A percentile compares a stretch with the other conserved stretches of the same genome.
Evolutionary conservation across 2,797 vertebrate genomes (phyloP).

Genomic region (Parauchenoglanis punctatus): DNA sequence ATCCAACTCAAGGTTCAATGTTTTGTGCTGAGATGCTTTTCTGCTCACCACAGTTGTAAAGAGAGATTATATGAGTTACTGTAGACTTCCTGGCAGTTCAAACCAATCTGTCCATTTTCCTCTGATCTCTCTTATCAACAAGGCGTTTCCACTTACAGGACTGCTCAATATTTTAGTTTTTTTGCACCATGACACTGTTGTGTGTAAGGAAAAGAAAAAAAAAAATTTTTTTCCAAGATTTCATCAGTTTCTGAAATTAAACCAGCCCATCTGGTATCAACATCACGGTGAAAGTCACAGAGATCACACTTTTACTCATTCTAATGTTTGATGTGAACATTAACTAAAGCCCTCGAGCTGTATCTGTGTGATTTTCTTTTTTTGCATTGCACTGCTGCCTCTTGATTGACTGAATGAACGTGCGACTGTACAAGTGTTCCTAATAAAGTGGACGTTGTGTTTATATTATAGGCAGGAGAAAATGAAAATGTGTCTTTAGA

Average conservation of each 20-base stretch:
- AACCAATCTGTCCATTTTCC: no score
- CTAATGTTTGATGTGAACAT: background rate
- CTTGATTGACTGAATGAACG: background rate
- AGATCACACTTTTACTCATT: background rate
- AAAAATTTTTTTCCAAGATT: no score
- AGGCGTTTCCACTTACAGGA: no score
- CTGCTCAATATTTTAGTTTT: no score
- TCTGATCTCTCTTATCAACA: no score
- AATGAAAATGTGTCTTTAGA: background rate
- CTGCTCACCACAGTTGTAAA: background rate
- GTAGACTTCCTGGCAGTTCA: no score
- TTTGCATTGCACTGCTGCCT: background rate
- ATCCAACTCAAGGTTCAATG: background rate
- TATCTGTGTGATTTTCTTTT: background rate
- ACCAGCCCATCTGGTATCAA: no score
- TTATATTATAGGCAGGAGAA: background rate
- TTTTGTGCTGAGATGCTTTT: background rate
- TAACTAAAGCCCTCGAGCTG: background rate
- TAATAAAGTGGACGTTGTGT: background rate
- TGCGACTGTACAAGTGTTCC: background rate
- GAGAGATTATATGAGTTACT: background rate
- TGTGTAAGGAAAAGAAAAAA: no score
- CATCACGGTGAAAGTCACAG: no score
- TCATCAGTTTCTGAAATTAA: background rate
- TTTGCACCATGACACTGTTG: no score